phyloP scores from a whole-genome alignment of 2,888 invertebrate genomes.

The Torymus aiolomorphi region DNA sequence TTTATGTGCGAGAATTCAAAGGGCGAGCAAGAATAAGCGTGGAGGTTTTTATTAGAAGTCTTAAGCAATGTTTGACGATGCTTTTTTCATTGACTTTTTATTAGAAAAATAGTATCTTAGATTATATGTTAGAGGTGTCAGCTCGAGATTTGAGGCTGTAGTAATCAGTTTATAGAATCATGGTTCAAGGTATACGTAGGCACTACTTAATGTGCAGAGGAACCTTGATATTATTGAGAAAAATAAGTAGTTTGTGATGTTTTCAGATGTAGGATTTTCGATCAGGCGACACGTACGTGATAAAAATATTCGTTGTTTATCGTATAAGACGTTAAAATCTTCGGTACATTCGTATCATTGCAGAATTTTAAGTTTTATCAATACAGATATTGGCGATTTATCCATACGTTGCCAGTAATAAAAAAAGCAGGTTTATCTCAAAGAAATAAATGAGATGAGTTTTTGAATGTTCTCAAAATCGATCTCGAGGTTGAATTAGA shows the following conservation, averaged over 20 bases:
- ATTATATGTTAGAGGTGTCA: conserved; percentile 41
- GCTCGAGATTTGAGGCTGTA: conserved; percentile 49
- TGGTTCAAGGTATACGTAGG: conserved; percentile 46
- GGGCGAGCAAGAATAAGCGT: conserved; percentile 9
- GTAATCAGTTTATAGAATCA: conserved; percentile 46
- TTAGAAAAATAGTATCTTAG: conserved; percentile 29
- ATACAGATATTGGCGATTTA: conserved; percentile 25
- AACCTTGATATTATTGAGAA: conserved; percentile 51
- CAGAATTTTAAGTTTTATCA: conserved; percentile 49
- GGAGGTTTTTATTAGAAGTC: conserved; percentile 41
- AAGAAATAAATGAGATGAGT: conserved; percentile 55
- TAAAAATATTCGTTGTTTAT: conserved; percentile 45
- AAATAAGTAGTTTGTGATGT: conserved; percentile 47
- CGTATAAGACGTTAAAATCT: conserved; percentile 45
- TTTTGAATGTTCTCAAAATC: conserved; percentile 55
- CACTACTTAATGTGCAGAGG: conserved; percentile 30
- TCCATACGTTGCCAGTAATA: too few relatives aligned
- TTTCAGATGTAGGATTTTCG: conserved; percentile 51
- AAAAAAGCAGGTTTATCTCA: conserved; percentile 10
- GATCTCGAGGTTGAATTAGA: conserved; percentile 29
- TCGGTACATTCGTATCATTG: conserved; percentile 42
- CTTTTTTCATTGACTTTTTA: conserved; percentile 54
- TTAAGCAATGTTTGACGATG: conserved; percentile 41
- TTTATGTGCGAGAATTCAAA: conserved; percentile 35
- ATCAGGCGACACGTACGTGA: conserved; percentile 38